Evolutionary conservation across 2,113 vertebrate species (phyloP), one percentile per base, ranked within the genome.

Genomic region (Dascyllus trimaculatus): DNA sequence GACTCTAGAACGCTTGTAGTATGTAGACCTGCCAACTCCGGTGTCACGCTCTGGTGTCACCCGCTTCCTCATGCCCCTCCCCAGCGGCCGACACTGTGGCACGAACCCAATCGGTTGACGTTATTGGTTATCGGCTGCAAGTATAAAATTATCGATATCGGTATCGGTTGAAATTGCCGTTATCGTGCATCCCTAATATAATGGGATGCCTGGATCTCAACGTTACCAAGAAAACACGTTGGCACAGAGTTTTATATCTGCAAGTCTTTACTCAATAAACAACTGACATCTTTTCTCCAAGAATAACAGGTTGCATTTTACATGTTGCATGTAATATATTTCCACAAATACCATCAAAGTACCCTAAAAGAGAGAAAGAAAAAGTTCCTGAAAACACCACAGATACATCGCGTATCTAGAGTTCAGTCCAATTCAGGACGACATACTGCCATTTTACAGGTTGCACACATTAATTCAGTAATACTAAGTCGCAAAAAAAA

Each of bases 241-340:
- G 15, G 24, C 38, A 32, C 70, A 1, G 32, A 65, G 51, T 71
- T 51, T 66, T 67, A 68, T 69, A 85, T 88, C 76, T 91, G 76
- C 86, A 89, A 89, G 86, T 80, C 78, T 93, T 93, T 93, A 93
- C 70, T 92, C 86, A 86, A n/a, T 82, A 90, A 88, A 89, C 89
- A 84, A 89, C 51, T 82, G 84, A 89, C 81, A 89, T 82, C 74
- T 74, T 76, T 69, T 85, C 63, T 83, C 67, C 63, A 85, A 88
- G 78, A 85, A 77, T 85, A 86, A 83, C 85, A 90, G 70, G 78
- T 91, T 90, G 80, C 78, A 82, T 85, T 84, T 85, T 54, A 83
- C 77, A 86, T 85, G 70, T 87, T 82, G 72, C 81, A 88, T 86
- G 67, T 88, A 63, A 78, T 87, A 88, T 72, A 92, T 45, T 81